Percentiles rank a stretch among this genome's conserved stretches.
phyloP scores from a whole-genome alignment of 2,888 invertebrate genomes.

The Alentia gelatinosa region DNA sequence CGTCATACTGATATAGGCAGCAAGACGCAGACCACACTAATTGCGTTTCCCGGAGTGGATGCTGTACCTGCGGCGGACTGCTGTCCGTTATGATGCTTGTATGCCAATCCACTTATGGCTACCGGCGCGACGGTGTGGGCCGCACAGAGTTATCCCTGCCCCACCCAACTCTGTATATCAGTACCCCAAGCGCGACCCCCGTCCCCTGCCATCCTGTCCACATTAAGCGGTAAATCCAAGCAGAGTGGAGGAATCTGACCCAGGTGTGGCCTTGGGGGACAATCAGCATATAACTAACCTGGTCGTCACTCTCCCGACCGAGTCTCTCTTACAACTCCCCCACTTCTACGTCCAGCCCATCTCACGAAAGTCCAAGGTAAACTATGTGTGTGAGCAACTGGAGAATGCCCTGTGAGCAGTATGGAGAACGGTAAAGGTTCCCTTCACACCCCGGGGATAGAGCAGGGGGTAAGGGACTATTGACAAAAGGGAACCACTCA shows the following conservation, averaged over 20 bases:
- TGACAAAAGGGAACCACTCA: too few species aligned
- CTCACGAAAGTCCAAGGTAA: too few species aligned
- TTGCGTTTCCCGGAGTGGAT: neutral
- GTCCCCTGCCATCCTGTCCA: neutral
- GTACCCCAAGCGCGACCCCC: neutral
- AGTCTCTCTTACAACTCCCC: too few species aligned
- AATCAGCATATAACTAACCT: neutral
- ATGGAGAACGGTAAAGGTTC: too few species aligned
- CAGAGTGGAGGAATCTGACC: neutral
- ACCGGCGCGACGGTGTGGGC: neutral
- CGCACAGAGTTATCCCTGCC: neutral
- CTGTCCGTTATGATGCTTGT: neutral
- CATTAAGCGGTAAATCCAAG: neutral
- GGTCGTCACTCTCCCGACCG: neutral
- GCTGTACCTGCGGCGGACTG: neutral
- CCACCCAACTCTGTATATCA: too few species aligned
- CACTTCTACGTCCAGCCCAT: too few species aligned
- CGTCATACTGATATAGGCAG: neutral
- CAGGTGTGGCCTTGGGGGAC: neutral
- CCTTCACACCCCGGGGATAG: too few species aligned
- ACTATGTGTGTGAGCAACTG: too few species aligned
- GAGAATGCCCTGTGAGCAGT: too few species aligned
- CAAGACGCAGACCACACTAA: neutral
- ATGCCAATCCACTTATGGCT: neutral
- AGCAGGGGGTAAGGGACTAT: too few species aligned